These are phyloP conservation scores for Troides helena DNA, from an alignment of 2,888 invertebrate species.

Conservation along the genomic window DNA sequence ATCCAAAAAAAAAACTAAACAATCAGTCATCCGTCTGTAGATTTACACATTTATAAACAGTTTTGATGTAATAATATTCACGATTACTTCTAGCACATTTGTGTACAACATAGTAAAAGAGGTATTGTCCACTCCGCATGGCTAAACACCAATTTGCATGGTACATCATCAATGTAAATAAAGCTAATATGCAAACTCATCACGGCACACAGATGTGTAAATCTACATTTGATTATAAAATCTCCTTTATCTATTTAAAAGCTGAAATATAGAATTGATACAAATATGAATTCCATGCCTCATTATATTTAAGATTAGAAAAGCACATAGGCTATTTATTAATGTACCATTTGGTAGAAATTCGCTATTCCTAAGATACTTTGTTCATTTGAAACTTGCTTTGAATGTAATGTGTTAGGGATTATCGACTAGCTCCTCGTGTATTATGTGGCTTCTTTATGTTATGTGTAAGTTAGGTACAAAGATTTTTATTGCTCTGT, in stretches of 20 bases:
- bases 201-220: constrained; percentile 64
- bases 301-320: constrained; percentile 52
- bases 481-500: not conserved
- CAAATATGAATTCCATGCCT: constrained; percentile 59
- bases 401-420: not conserved
- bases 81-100: constrained; percentile 15
- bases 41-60: constrained; percentile 65
- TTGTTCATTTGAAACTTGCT: not conserved
- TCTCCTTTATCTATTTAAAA: constrained; percentile 28
- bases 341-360: constrained; percentile 48
- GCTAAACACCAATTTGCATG: constrained; percentile 40
- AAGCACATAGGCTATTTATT: constrained; percentile 64
- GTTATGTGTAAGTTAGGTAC: not conserved
- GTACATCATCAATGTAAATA: constrained; percentile 29
- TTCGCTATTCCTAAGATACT: constrained; percentile 37
- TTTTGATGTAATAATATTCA: constrained; percentile 11
- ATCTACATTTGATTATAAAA: constrained; percentile 55
- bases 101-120: constrained; percentile 32
- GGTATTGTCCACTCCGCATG: constrained; percentile 35
- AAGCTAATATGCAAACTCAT: constrained; percentile 30
- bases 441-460: not conserved
- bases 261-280: constrained; percentile 38
- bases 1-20: constrained; percentile 48
- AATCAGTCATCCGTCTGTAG: constrained; percentile 66
- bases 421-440: not conserved